Base-by-base conservation (phyloP, 2,113 vertebrate genomes). In the Podiceps cristatus region DNA sequence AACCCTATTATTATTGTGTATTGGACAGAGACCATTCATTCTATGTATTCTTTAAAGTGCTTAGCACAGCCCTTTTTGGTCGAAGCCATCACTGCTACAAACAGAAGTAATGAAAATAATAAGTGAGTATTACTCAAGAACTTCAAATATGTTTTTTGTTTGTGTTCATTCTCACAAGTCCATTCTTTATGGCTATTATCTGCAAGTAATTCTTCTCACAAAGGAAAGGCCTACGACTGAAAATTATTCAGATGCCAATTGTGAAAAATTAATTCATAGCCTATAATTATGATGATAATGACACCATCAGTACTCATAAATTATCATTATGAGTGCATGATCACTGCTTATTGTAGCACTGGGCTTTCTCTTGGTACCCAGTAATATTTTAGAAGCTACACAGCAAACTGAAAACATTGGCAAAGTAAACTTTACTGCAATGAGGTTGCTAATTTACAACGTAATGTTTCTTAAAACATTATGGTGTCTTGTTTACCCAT, bases 181-280 rank as follows among this genome's bases (percentile, higher is more conserved):
- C 5, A 17, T 94, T 81, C n/a, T 78, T 91, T 78, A 59, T 19
- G 16, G 14, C 6, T 58, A 28, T 79, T 92, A 69, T 76, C 74
- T 96, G 67, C 45, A 83, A 86, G 28, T 52, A 84, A 94, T 78
- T 67, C 22, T 58, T 85, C 72, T 49, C 35, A 59, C 10, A 81
- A 75, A 75, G 27, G 28, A 75, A 92, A 72, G 31, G 29, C 22
- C 58, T 67, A 23, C 0, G 0, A 40, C 9, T 95, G 73, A 91
- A 92, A 87, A 89, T 35, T 0, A 77, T 68, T 97, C 73, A 77
- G 47, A 84, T 89, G 83, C 40, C 94, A 94, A 95, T 94, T 81
- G 76, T 93, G 83, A 96, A 96, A 97, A 95, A 94, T 63, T 95
- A 93, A 96, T 92, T 96, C 69, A 66, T 82, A 93, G 44, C 9